These are phyloP conservation scores for Phalloptychus januarius DNA, from an alignment of 2,797 vertebrate species.

Conservation along the genomic window DNA sequence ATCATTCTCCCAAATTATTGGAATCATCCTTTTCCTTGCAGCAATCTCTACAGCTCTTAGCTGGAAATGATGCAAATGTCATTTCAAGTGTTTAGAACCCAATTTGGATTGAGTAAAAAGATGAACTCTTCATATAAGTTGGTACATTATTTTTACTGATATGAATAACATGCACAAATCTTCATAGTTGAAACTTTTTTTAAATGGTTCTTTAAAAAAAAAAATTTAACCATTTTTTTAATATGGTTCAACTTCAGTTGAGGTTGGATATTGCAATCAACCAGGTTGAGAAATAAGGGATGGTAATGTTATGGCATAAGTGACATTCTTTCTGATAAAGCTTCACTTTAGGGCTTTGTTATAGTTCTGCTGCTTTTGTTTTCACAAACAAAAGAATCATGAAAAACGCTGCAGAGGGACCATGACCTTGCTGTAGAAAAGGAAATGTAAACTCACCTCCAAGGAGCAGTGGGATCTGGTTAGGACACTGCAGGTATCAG, in stretches of 20 bases:
- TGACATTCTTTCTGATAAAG: neutral
- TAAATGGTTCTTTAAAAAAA: no score
- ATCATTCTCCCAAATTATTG: slow-evolving; percentile 4
- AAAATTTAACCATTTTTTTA: no score
- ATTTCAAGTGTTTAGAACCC: neutral
- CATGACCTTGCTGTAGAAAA: slow-evolving; percentile 9
- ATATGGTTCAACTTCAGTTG: no score
- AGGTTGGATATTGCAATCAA: neutral
- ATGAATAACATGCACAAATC: neutral
- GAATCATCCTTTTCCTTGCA: slow-evolving; percentile 3
- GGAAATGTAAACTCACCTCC: slow-evolving; percentile 2
- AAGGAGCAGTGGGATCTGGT: slow-evolving; percentile 14
- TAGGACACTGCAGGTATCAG: slow-evolving; percentile 20
- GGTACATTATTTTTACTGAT: neutral
- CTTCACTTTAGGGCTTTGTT: neutral
- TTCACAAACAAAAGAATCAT: neutral
- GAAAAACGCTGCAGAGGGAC: slow-evolving; percentile 1
- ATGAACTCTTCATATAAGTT: neutral
- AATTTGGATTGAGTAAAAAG: neutral
- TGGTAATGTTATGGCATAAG: neutral
- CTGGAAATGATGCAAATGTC: neutral
- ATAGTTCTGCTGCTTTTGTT: neutral
- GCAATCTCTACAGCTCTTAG: neutral
- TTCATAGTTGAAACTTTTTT: no score
- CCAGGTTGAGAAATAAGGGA: neutral